Conservation (phyloP, 2,113 vertebrate genomes). For the Sterrhoptilus dennistouni region DNA sequence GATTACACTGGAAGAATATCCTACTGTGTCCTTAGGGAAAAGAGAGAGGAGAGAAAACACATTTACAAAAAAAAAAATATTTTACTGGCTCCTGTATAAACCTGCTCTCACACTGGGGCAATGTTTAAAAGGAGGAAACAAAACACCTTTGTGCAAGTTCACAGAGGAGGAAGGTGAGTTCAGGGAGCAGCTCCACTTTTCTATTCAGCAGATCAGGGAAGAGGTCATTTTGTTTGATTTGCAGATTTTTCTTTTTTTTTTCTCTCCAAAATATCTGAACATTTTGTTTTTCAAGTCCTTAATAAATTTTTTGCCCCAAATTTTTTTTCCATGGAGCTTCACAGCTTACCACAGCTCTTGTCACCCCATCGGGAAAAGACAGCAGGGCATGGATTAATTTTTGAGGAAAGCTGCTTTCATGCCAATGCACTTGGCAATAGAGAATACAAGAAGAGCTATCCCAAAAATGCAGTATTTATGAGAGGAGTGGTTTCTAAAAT, state of each 20-base stretch:
- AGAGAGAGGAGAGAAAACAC: constrained; percentile 1
- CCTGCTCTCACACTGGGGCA: neutral
- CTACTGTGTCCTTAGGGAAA: constrained; percentile 3
- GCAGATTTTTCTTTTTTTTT: neutral
- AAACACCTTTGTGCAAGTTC: neutral
- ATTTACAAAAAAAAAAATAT: neutral
- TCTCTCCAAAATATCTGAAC: neutral
- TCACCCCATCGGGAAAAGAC: constrained; percentile 33
- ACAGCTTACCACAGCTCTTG: neutral
- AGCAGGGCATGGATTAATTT: constrained; percentile 54
- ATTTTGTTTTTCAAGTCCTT: neutral
- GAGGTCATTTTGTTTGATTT: neutral
- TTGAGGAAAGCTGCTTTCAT: constrained; percentile 52
- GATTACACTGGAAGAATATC: neutral
- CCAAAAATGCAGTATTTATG: constrained; percentile 62
- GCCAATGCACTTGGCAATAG: constrained; percentile 52
- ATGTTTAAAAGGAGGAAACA: neutral
- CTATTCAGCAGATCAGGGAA: neutral
- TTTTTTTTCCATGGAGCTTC: constrained; percentile 2
- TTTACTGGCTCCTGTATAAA: neutral
- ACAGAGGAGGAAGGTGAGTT: neutral
- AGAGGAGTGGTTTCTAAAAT: constrained; percentile 63
- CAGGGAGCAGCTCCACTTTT: neutral
- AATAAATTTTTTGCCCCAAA: neutral
- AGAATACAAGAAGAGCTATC: constrained; percentile 29